These are phyloP conservation scores for Sceloporus undulatus DNA, from an alignment of 2,113 vertebrate species.

Conservation along the genomic window DNA sequence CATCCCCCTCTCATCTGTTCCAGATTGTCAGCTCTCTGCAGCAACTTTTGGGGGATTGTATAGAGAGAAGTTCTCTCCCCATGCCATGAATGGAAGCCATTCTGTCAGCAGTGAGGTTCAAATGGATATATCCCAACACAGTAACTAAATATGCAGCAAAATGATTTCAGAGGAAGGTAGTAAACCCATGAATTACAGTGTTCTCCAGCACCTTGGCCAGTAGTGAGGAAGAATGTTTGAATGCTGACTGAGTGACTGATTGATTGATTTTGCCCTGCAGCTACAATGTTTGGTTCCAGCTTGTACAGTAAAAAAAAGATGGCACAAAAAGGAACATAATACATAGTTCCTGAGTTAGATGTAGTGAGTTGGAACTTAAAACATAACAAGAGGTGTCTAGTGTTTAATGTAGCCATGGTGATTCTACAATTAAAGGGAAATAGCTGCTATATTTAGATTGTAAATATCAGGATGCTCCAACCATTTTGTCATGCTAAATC, in stretches of 20 bases:
- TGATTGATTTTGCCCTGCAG: neutral
- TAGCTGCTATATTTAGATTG: slow-evolving; percentile 46
- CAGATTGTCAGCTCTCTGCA: neutral
- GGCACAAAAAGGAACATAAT: neutral
- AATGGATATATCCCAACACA: neutral
- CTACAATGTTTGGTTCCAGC: neutral
- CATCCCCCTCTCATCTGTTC: neutral
- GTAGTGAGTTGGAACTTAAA: slow-evolving; percentile 58
- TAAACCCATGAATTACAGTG: neutral
- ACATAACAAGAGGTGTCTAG: slow-evolving; percentile 54
- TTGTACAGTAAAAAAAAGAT: neutral
- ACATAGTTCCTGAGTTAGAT: slow-evolving; percentile 12
- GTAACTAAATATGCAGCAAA: neutral
- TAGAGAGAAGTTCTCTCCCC: neutral
- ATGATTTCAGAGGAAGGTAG: neutral
- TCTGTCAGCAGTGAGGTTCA: neutral
- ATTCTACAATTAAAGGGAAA: slow-evolving; percentile 64
- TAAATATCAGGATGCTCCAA: slow-evolving; percentile 47
- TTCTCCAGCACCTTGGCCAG: neutral
- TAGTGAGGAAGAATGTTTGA: neutral
- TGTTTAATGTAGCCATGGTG: slow-evolving; percentile 43
- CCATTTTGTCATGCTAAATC: slow-evolving; percentile 38
- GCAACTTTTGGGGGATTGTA: neutral
- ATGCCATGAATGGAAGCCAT: neutral
- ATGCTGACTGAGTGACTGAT: neutral